Conservation (phyloP, 1,140 invertebrate species). For the Cotesia glomerata region DNA sequence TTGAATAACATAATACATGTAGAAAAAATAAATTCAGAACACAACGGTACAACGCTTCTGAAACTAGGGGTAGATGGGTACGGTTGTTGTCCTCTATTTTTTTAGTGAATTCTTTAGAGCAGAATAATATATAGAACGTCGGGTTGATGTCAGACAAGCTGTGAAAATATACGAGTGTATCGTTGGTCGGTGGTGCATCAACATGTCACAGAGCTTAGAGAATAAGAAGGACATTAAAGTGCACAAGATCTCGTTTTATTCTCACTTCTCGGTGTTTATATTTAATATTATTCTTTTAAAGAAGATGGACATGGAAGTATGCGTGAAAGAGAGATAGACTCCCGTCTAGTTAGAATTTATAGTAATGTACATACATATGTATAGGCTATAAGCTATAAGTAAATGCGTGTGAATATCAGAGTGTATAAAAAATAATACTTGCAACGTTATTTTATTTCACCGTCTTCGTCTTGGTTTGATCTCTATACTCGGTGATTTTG, state of each 20-base stretch:
- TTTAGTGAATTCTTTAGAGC: background rate
- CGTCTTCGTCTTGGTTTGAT: background rate
- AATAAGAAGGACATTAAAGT: conserved; percentile 13
- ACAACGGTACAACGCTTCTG: too few species aligned
- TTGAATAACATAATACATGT: too few species aligned
- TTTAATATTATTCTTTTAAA: too few species aligned
- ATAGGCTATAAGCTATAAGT: background rate
- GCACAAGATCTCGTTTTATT: conserved; percentile 1
- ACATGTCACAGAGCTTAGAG: background rate
- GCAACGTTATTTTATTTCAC: background rate
- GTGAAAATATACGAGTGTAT: conserved; percentile 52
- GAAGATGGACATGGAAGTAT: too few species aligned
- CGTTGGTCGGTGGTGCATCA: background rate
- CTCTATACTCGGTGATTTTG: background rate
- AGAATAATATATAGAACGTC: conserved; percentile 1
- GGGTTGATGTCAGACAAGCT: conserved; percentile 49
- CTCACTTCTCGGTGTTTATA: background rate
- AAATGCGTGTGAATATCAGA: too few species aligned
- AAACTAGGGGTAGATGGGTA: background rate
- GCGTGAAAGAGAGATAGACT: too few species aligned
- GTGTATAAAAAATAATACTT: background rate
- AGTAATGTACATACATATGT: background rate
- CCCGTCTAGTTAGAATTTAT: too few species aligned
- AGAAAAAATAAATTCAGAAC: too few species aligned
- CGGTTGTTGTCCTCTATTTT: conserved; percentile 7